Evolutionary conservation across 2,888 invertebrate species (phyloP).

Genomic region (Graphium colonna): DNA sequence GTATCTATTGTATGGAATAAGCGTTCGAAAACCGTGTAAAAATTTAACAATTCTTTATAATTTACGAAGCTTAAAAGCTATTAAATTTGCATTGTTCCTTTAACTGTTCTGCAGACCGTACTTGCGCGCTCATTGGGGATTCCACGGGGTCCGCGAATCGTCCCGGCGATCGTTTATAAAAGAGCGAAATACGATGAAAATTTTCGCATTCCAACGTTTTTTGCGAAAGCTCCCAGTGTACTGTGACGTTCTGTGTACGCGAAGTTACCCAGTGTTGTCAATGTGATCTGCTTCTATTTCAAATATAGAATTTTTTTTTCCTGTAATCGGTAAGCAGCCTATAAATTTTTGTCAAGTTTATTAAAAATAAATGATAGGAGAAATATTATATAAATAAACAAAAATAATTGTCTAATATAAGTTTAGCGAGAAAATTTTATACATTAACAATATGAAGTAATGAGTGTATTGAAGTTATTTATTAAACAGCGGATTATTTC

Average conservation of each 20-base stretch:
- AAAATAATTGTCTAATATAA: no score
- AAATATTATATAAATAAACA: background rate
- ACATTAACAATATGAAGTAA: background rate
- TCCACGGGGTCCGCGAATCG: slow-evolving; percentile 41
- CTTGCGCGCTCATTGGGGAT: slow-evolving; percentile 57
- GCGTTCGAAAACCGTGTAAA: no score
- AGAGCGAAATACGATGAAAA: slow-evolving; percentile 50
- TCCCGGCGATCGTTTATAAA: slow-evolving; percentile 57
- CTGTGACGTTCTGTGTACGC: slow-evolving; percentile 23
- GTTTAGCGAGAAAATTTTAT: no score
- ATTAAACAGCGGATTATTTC: no score
- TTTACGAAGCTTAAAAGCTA: no score
- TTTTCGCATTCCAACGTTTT: slow-evolving; percentile 53
- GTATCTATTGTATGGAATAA: no score
- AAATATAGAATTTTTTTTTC: background rate
- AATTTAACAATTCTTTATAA: no score
- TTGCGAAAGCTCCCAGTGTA: slow-evolving; percentile 34
- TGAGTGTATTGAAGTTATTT: background rate
- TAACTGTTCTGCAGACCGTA: slow-evolving; percentile 50
- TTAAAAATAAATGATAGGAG: no score
- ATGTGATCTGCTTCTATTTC: slow-evolving; percentile 4
- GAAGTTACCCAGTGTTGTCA: slow-evolving; percentile 13
- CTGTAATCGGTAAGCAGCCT: background rate
- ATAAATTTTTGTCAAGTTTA: background rate
- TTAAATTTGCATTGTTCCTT: no score